Percentiles rank a stretch among this genome's conserved stretches.
Conservation (phyloP, 2,113 vertebrate genomes). For the Rhombomys opimus region DNA sequence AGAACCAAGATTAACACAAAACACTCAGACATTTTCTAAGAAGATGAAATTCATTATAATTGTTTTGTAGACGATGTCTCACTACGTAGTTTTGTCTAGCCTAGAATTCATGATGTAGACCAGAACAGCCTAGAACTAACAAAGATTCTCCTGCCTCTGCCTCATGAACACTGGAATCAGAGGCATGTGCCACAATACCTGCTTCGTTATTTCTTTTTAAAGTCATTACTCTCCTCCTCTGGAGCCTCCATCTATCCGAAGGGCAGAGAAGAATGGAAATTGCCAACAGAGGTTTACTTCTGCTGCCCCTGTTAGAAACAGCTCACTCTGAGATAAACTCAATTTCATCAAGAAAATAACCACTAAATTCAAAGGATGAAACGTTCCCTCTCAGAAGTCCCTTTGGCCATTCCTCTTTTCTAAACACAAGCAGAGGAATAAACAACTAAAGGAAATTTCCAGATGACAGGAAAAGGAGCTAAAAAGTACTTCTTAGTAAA, state of each 20-base stretch:
- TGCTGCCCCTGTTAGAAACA: neutral
- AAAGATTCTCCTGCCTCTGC: neutral
- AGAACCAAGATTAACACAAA: neutral
- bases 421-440: neutral
- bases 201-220: rapidly evolving
- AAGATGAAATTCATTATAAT: neutral
- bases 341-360: neutral
- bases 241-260: neutral
- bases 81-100: neutral
- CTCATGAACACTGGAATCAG: neutral
- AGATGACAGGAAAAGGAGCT: neutral
- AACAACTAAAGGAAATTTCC: neutral
- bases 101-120: neutral
- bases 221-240: neutral
- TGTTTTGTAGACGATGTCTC: neutral
- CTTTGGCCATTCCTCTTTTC: neutral
- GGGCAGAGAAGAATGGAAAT: neutral
- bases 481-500: no score
- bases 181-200: neutral
- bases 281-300: neutral
- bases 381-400: neutral
- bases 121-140: neutral
- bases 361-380: neutral
- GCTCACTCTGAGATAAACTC: neutral
- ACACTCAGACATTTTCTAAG: neutral